A percentile compares a stretch with the other conserved stretches of the same genome.
Evolutionary conservation across 1,140 invertebrate species (phyloP).

Genomic region (Drosophila watanabei): DNA sequence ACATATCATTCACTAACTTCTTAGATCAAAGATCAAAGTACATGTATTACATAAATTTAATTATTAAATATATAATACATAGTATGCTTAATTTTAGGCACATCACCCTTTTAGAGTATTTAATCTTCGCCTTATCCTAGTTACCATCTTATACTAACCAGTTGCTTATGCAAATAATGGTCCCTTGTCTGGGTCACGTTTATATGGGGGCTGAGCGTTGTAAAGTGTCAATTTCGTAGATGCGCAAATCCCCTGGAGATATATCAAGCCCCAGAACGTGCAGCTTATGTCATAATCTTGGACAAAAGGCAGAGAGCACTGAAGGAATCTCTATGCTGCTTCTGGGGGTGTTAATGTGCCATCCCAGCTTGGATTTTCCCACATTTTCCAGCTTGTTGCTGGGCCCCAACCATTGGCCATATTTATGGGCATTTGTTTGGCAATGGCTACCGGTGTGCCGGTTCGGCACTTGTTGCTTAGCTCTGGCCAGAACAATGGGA

Average conservation of each 20-base stretch:
- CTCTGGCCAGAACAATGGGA: conserved; percentile 69
- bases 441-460: conserved; percentile 57
- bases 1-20: too few relatives aligned
- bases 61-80: too few relatives aligned
- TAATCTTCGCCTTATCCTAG: conserved; percentile 35
- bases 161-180: conserved; percentile 75
- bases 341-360: conserved; percentile 73
- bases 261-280: conserved; percentile 72
- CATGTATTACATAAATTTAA: too few relatives aligned
- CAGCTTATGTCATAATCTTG: conserved; percentile 80
- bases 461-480: conserved; percentile 58
- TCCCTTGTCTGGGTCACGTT: conserved; percentile 76
- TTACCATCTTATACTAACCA: conserved; percentile 15
- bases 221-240: conserved; percentile 83
- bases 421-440: conserved; percentile 70
- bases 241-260: conserved; percentile 46
- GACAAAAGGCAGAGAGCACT: conserved; percentile 12
- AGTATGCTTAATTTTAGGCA: not conserved
- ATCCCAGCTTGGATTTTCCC: conserved; percentile 64
- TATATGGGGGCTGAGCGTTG: conserved; percentile 72
- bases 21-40: too few relatives aligned
- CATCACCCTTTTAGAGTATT: conserved; percentile 37
- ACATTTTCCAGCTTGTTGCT: conserved; percentile 56
- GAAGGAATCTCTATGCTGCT: conserved; percentile 7
- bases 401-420: conserved; percentile 39